Evolutionary conservation across 2,888 invertebrate genomes (phyloP).

Genomic region (Napeogenes sylphis): DNA sequence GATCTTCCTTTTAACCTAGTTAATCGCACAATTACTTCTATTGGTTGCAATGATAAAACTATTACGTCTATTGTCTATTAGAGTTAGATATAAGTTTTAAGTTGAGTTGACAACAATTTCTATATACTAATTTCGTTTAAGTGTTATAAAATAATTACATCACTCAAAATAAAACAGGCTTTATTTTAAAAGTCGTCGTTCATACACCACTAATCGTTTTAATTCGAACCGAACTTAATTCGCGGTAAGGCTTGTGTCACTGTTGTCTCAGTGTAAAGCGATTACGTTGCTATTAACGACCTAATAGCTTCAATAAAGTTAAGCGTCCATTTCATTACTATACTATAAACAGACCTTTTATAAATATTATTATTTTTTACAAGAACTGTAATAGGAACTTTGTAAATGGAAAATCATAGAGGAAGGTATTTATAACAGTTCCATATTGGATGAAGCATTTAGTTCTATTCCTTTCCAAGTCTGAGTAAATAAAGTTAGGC

Average conservation of each 20-base stretch:
- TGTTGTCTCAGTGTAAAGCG: constrained; percentile 9
- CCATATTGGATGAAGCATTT: no score
- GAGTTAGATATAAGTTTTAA: background rate
- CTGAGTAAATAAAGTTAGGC: no score
- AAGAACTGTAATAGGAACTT: no score
- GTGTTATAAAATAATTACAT: background rate
- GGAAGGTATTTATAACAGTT: no score
- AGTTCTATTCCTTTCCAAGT: no score
- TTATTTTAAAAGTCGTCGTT: constrained; percentile 3
- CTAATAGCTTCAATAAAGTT: constrained; percentile 9
- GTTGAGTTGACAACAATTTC: background rate
- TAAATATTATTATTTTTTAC: no score
- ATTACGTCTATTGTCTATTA: background rate
- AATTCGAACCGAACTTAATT: constrained; percentile 10
- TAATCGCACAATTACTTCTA: background rate
- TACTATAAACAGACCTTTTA: no score
- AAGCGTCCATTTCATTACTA: no score
- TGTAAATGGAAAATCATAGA: no score
- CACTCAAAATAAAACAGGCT: background rate
- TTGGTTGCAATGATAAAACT: background rate
- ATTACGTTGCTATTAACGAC: constrained; percentile 7
- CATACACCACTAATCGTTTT: constrained; percentile 14
- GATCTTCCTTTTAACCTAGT: constrained; percentile 3
- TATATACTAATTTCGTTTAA: no score
- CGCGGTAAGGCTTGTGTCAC: constrained; percentile 13